Evolutionary conservation across 2,113 vertebrate genomes (phyloP).

Genomic region (Gavialis gangeticus): DNA sequence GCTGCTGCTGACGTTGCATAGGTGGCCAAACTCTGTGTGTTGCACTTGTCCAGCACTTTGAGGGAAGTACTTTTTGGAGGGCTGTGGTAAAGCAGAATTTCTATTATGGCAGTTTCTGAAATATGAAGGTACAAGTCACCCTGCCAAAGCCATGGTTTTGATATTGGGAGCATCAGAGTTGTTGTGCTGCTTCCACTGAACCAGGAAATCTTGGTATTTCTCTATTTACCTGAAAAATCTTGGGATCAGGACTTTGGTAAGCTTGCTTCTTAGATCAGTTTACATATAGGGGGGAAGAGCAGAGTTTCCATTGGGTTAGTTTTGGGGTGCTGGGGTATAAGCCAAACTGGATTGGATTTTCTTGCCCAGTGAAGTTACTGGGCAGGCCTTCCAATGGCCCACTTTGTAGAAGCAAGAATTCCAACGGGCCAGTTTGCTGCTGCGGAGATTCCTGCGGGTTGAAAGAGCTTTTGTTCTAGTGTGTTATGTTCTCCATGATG

Average conservation of each 20-base stretch:
- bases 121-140: neutral
- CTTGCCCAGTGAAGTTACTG: neutral
- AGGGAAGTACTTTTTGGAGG: neutral
- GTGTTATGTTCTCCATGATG: neutral
- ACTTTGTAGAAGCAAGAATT: neutral
- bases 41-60: too few species aligned
- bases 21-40: neutral
- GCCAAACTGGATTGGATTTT: slow-evolving; percentile 24
- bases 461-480: neutral
- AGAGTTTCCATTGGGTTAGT: slow-evolving; percentile 4
- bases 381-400: neutral
- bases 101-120: neutral
- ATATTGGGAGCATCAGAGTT: neutral
- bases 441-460: neutral
- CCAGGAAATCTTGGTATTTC: too few species aligned
- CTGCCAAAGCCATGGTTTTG: neutral
- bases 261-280: neutral
- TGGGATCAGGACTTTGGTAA: neutral
- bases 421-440: neutral
- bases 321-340: neutral
- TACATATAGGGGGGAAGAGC: neutral
- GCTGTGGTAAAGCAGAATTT: neutral
- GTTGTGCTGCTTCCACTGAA: too few species aligned
- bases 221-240: neutral
- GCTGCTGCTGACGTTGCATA: neutral